Conservation (phyloP, 2,888 invertebrate species). For the Ganaspis brasiliensis region DNA sequence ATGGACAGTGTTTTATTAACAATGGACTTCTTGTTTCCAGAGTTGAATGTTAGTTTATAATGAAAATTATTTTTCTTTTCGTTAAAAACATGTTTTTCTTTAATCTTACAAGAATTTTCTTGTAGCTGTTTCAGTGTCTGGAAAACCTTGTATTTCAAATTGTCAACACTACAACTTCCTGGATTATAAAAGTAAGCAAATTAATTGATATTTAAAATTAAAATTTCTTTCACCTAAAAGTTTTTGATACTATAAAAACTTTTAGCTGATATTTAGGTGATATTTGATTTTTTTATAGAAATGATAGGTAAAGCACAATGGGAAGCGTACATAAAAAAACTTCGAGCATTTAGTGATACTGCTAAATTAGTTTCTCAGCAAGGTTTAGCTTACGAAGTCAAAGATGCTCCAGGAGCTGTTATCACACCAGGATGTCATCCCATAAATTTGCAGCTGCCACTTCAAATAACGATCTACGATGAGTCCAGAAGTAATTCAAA, state of each 20-base stretch:
- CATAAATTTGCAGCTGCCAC: constrained; percentile 65
- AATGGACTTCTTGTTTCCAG: constrained; percentile 88
- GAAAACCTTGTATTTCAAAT: constrained; percentile 83
- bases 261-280: not conserved
- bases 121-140: constrained; percentile 84
- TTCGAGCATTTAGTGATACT: constrained; percentile 70
- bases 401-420: constrained; percentile 69
- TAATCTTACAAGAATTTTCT: constrained; percentile 2
- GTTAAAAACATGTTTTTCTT: constrained; percentile 26
- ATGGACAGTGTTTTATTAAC: constrained; percentile 88
- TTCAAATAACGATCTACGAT: constrained; percentile 64
- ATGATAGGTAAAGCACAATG: constrained; percentile 75
- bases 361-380: constrained; percentile 71
- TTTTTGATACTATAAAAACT: too few relatives aligned
- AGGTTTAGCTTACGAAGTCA: constrained; percentile 68
- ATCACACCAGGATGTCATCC: constrained; percentile 71
- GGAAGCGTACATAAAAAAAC: constrained; percentile 74
- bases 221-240: too few relatives aligned
- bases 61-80: constrained; percentile 46
- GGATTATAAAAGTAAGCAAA: constrained; percentile 66
- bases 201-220: not conserved
- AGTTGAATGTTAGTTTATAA: constrained; percentile 89
- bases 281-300: constrained; percentile 12
- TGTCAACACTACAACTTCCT: constrained; percentile 79
- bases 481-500: constrained; percentile 48